Conservation (phyloP, 1,140 invertebrate genomes). For the Drosophila bocqueti region DNA sequence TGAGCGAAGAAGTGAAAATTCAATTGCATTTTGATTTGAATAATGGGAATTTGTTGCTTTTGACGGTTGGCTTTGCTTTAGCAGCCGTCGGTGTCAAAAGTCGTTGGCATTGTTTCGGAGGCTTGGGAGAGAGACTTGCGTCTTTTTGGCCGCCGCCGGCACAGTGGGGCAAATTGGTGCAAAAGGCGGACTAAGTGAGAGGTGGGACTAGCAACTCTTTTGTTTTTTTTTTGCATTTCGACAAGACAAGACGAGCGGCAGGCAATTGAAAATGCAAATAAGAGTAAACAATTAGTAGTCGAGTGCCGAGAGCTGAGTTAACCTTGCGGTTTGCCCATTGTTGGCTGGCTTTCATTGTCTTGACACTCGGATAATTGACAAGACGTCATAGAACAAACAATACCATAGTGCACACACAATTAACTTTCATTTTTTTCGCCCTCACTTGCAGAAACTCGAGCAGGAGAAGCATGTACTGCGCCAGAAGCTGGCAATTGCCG, state of each 20-base stretch:
- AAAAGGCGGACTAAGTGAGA: conserved; percentile 42
- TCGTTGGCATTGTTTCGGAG: conserved; percentile 60
- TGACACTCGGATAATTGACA: conserved; percentile 39
- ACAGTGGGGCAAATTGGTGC: conserved; percentile 45
- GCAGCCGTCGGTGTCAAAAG: conserved; percentile 67
- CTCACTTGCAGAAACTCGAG: conserved; percentile 91
- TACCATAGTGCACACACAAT: conserved; percentile 45
- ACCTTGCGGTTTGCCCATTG: conserved; percentile 75
- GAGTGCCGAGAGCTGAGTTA: conserved; percentile 51
- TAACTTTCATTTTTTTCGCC: conserved; percentile 66
- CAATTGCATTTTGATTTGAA: conserved; percentile 82
- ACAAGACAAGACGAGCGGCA: not conserved
- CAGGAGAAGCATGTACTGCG: conserved; percentile 96
- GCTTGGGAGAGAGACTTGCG: conserved; percentile 30
- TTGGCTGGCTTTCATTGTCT: conserved; percentile 73
- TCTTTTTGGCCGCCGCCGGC: conserved; percentile 38
- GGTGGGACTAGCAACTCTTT: conserved; percentile 24
- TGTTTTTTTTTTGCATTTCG: conserved; percentile 29
- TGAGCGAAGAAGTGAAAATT: conserved; percentile 74
- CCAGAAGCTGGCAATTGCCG: conserved; percentile 92
- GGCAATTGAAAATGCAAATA: conserved; percentile 67
- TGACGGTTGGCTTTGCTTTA: conserved; percentile 52
- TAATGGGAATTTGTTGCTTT: conserved; percentile 76
- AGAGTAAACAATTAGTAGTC: conserved; percentile 38
- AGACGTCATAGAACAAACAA: conserved; percentile 72